These are phyloP conservation scores for Apis dorsata DNA, from an alignment of 1,140 invertebrate species.

Conservation along the genomic window DNA sequence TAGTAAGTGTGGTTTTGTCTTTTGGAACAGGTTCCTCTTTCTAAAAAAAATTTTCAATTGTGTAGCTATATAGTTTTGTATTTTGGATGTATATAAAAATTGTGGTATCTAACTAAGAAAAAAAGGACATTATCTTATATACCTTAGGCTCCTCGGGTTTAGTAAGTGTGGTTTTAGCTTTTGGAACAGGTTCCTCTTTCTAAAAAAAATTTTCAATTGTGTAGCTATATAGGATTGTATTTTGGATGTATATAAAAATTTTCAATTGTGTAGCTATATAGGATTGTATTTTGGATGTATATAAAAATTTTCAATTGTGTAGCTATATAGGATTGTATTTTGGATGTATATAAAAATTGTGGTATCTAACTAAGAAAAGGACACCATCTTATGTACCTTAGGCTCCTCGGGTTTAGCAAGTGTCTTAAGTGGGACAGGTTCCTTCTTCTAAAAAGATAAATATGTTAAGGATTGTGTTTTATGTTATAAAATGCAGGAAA, in stretches of 20 bases:
- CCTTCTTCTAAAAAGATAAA: conserved; percentile 61
- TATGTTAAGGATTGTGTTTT: neutral
- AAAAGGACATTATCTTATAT: conserved; percentile 42
- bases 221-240: neutral
- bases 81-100: neutral
- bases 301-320: too few relatives aligned
- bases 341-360: too few relatives aligned
- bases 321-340: too few relatives aligned
- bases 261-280: too few relatives aligned
- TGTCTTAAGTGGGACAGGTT: conserved; percentile 44
- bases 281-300: too few relatives aligned
- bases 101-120: too few relatives aligned
- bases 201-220: conserved; percentile 37
- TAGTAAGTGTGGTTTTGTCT: conserved; percentile 56
- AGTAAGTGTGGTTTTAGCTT: conserved; percentile 53
- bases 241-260: neutral
- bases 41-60: conserved; percentile 44
- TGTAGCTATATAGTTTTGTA: neutral
- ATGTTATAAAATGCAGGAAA: neutral
- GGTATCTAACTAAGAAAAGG: too few relatives aligned
- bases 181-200: conserved; percentile 55
- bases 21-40: conserved; percentile 53
- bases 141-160: conserved; percentile 71
- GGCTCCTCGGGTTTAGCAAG: conserved; percentile 64
- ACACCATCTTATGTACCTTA: conserved; percentile 65